Base-by-base conservation (phyloP, 2,113 vertebrate genomes). In the Barbus barbus region DNA sequence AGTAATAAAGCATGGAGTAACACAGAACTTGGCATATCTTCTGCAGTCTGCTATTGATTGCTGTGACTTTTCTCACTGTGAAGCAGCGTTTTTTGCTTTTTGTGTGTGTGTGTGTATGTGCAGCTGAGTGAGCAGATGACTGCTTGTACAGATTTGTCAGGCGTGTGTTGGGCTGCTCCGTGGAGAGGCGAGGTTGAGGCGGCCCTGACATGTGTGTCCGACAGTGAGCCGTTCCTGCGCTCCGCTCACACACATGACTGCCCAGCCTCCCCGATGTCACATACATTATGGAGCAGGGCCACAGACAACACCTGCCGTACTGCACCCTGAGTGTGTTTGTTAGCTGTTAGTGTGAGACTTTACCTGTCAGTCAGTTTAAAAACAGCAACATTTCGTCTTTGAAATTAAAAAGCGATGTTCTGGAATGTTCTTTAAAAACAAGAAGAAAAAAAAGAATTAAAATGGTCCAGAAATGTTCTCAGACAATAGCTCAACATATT, bases 251-350 rank as follows among this genome's bases (percentile, higher is more conserved):
- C 92, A 91, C 92, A 92, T 87, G 88, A 91, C 90, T 92, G 92
- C 89, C 89, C 90, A 65, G 84, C 88, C 87, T 92, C 91, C 90
- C 90, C 77, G 86, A 87, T 90, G 92, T 83, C 85, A 87, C 89
- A 93, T 94, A 90, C 90, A 94, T 94, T 92, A 94, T 92, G 91
- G 89, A 93, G 89, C 78, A 91, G 90, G 53, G 88, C 90, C 89
- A 87, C 89, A 93, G 89, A 92, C 91, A 90, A 88, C 88, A 80
- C 87, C 92, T 90, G 60, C 89, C 89, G 91, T 94, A 87, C 87
- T 63, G 41, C 51, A 67, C 78, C 81, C 24, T 22, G 56, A 61
- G 48, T 84, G 84, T 84, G 38, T 75, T 9, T 69, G 33, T 72
- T 41, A 71, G 26, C 44, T 46, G 51, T n/a, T n/a, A n/a, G n/a